Conservation (phyloP, 1,140 invertebrate species). For the Coptotermes formosanus region DNA sequence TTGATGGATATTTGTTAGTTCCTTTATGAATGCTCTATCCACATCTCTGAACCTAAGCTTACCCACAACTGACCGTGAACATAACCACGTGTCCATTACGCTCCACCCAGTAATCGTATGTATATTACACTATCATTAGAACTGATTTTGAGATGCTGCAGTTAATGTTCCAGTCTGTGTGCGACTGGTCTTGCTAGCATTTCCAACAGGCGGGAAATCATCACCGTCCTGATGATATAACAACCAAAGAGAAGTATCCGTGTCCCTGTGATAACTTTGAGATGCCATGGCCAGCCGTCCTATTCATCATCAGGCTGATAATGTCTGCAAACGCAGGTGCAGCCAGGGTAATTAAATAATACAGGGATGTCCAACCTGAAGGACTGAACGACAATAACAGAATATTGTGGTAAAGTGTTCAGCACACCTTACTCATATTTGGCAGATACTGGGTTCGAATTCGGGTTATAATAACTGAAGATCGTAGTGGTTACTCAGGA, state of each 20-base stretch:
- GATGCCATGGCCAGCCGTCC: background rate
- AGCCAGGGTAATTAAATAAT: conserved; percentile 11
- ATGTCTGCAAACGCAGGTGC: conserved; percentile 8
- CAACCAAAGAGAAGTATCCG: background rate
- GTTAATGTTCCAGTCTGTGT: background rate
- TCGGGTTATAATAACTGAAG: too few species aligned
- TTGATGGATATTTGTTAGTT: too few species aligned
- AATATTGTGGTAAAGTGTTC: background rate
- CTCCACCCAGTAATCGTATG: too few species aligned
- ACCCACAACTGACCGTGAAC: too few species aligned
- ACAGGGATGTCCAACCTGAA: background rate
- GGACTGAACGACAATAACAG: background rate
- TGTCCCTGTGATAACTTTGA: background rate
- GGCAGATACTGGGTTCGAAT: too few species aligned
- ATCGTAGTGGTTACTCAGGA: too few species aligned
- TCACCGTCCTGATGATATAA: background rate
- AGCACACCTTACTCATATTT: too few species aligned
- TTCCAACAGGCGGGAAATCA: background rate
- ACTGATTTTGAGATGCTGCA: too few species aligned
- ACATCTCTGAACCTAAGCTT: too few species aligned
- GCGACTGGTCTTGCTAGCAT: background rate
- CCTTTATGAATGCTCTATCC: too few species aligned
- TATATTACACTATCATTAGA: too few species aligned
- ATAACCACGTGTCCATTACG: too few species aligned
- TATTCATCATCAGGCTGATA: background rate